phyloP scores from a whole-genome alignment of 2,888 invertebrate genomes.

The Magallana nippona region DNA sequence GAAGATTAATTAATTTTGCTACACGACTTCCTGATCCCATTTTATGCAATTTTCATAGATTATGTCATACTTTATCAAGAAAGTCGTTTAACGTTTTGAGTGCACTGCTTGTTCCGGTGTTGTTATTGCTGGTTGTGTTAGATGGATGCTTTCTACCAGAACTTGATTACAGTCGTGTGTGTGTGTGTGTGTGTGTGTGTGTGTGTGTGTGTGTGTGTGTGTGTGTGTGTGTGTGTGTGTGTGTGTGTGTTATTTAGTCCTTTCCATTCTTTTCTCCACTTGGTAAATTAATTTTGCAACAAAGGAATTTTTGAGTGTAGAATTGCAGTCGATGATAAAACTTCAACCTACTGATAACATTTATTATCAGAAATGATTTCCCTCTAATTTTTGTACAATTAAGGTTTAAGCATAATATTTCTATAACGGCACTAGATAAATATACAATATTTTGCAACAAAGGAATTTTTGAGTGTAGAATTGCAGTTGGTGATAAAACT shows the following conservation, averaged over 20 bases:
- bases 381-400: too few relatives aligned
- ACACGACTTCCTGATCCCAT: constrained; percentile 13
- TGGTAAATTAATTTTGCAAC: too few relatives aligned
- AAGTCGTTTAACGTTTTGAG: not conserved
- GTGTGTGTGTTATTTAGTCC: not conserved
- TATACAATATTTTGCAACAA: too few relatives aligned
- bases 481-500: too few relatives aligned
- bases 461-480: too few relatives aligned
- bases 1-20: constrained; percentile 27
- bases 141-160: not conserved
- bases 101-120: not conserved
- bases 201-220: not conserved
- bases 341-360: too few relatives aligned
- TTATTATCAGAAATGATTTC: too few relatives aligned
- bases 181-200: not conserved
- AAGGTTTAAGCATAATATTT: too few relatives aligned
- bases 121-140: not conserved
- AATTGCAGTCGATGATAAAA: too few relatives aligned
- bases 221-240: not conserved
- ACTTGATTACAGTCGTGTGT: constrained; percentile 1
- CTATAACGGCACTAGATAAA: too few relatives aligned
- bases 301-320: too few relatives aligned
- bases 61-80: constrained; percentile 10
- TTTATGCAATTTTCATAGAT: constrained; percentile 30
- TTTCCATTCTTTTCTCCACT: not conserved